phyloP scores from a whole-genome alignment of 2,113 vertebrate genomes.

The Lamprologus callipterus region DNA sequence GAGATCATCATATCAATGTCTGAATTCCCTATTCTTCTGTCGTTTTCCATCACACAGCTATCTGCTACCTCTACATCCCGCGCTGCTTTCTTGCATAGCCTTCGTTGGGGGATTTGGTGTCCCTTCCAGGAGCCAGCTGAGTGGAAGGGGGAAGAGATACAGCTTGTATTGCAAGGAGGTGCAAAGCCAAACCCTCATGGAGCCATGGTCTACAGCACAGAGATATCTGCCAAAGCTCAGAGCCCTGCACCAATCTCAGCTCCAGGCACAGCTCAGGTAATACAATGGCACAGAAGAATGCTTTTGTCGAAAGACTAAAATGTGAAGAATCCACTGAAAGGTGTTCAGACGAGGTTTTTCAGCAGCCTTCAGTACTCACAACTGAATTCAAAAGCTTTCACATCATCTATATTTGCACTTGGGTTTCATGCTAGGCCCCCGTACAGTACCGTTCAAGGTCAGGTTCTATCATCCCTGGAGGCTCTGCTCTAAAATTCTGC shows the following conservation, averaged over 20 bases:
- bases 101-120: slow-evolving; percentile 86
- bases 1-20: not conserved
- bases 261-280: slow-evolving; percentile 38
- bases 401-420: not conserved
- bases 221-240: slow-evolving; percentile 21
- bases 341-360: not conserved
- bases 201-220: slow-evolving; percentile 76
- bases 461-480: not conserved
- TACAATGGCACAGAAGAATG: not conserved
- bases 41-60: slow-evolving; percentile 47
- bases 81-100: slow-evolving; percentile 73
- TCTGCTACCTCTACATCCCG: slow-evolving; percentile 43
- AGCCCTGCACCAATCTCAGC: slow-evolving; percentile 56
- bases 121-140: slow-evolving; percentile 36
- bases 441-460: not conserved
- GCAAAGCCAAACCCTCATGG: slow-evolving; percentile 68
- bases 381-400: not conserved
- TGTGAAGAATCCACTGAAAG: not conserved
- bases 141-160: slow-evolving; percentile 48
- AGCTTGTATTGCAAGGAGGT: slow-evolving; percentile 76
- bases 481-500: not conserved
- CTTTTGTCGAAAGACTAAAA: not conserved
- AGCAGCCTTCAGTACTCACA: not conserved
- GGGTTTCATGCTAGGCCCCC: not conserved
- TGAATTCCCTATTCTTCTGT: not conserved